These are phyloP conservation scores for Andrena bicolor DNA, from an alignment of 2,888 invertebrate genomes.

Conservation along the genomic window DNA sequence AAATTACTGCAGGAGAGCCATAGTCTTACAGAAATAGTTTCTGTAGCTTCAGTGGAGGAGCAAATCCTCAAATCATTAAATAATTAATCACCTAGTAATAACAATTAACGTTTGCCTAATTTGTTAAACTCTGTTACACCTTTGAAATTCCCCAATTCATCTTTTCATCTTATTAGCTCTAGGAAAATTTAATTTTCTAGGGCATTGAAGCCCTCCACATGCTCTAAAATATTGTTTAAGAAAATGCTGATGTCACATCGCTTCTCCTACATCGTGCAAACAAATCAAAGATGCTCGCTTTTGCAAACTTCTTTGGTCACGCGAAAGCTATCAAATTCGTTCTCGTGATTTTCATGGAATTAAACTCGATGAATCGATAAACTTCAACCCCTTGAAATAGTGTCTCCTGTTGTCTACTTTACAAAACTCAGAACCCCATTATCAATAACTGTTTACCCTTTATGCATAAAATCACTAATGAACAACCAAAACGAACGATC, in stretches of 20 bases:
- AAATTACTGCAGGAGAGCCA: background rate
- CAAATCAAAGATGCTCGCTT: background rate
- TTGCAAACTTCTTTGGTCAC: conserved; percentile 4
- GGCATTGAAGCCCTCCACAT: too few species aligned
- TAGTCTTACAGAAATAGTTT: conserved; percentile 8
- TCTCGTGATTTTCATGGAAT: conserved; percentile 21
- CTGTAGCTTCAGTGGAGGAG: conserved; percentile 3
- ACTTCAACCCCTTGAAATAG: background rate
- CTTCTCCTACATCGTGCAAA: background rate
- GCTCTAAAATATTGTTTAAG: too few species aligned
- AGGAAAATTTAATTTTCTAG: background rate
- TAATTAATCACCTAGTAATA: conserved; percentile 44
- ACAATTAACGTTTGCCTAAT: conserved; percentile 29
- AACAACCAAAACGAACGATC: background rate
- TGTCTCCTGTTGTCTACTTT: background rate
- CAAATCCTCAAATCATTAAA: conserved; percentile 33
- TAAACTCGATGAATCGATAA: background rate
- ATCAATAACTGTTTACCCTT: too few species aligned
- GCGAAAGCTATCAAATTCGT: conserved; percentile 14
- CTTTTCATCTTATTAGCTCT: background rate
- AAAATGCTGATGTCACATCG: too few species aligned
- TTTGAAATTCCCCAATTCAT: background rate
- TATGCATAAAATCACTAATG: too few species aligned
- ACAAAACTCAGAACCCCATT: background rate
- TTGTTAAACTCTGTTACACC: background rate